Evolutionary conservation across 2,888 invertebrate species (phyloP), one percentile per base, ranked within the genome.

Genomic region (Iphiclides podalirius): DNA sequence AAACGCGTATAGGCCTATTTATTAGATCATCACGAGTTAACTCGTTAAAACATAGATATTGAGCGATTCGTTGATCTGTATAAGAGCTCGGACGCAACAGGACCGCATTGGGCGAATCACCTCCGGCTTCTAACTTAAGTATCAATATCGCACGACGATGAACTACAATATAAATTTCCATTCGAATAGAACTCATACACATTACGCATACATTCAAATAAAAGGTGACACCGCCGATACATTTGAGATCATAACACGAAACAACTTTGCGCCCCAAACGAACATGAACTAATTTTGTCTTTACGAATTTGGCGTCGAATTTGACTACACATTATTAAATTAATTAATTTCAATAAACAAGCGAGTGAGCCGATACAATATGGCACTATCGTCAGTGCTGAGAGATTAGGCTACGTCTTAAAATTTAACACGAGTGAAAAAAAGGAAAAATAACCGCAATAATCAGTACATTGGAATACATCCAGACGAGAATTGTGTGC

Each of bases 331-430:
- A n/a, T 66, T 70, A 80, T 67, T 71, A 76, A 75, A 75, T 77
- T 70, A 76, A 64, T 69, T 74, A 47, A 28, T 28, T 28, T 9
- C 23, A 17, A 75, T 28, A 9, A 9, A n/a, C n/a, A n/a, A 28
- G n/a, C 28, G 28, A 72, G 72, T 75, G 75, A 83, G 83, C 87
- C 86, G 85, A 83, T 83, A 78, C 75, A 77, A 82, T 84, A 87
- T 87, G 87, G 88, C 87, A 87, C 87, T 84, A 70, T 65, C 43
- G 65, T 87, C 88, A 88, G 88, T 87, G 88, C 87, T 76, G 79
- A 75, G 28, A 77, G 81, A 86, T 85, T 80, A 83, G 38, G 71
- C 83, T 84, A 85, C 44, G 36, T 51, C 69, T 59, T 47, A 52
- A 73, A 78, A 78, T 79, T 81, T 73, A 28, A 6, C 28, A 9